Conservation (phyloP, 1,140 invertebrate species). For the Delia radicum region DNA sequence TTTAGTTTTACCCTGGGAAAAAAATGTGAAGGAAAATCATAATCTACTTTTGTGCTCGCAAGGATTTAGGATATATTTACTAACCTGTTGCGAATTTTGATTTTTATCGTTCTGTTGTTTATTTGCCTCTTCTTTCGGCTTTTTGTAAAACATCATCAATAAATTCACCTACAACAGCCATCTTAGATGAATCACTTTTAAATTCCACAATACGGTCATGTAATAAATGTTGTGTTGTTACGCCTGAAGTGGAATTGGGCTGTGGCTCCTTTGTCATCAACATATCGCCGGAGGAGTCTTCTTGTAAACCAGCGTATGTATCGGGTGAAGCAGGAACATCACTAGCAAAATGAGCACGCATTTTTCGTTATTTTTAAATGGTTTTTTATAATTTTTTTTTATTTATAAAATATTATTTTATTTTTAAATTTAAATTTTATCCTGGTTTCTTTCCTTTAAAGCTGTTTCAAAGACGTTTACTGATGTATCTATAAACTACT, state of each 20-base stretch:
- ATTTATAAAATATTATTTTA: slow-evolving; percentile 7
- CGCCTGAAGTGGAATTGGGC: background rate
- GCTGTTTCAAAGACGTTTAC: background rate
- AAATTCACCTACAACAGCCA: slow-evolving; percentile 45
- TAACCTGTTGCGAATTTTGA: slow-evolving; percentile 50
- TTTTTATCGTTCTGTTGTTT: slow-evolving; percentile 35
- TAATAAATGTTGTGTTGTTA: slow-evolving; percentile 21
- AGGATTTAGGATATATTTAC: background rate
- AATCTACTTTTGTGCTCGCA: background rate
- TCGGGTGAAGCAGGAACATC: slow-evolving; percentile 44
- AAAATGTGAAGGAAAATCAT: background rate
- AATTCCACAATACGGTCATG: slow-evolving; percentile 47
- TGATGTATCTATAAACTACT: slow-evolving; percentile 23
- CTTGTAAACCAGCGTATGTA: slow-evolving; percentile 6
- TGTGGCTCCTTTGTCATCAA: slow-evolving; percentile 34
- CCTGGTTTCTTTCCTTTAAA: background rate
- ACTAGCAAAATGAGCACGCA: slow-evolving; percentile 53
- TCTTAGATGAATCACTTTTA: slow-evolving; percentile 48
- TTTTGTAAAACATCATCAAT: slow-evolving; percentile 50
- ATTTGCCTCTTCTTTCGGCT: slow-evolving; percentile 47
- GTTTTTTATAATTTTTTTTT: background rate
- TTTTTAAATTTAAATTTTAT: slow-evolving; percentile 15
- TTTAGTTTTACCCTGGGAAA: slow-evolving; percentile 46
- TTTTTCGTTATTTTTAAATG: slow-evolving; percentile 35
- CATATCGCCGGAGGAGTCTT: background rate